Conservation (phyloP, 2,888 invertebrate species). For the Cremastinae sp. region DNA sequence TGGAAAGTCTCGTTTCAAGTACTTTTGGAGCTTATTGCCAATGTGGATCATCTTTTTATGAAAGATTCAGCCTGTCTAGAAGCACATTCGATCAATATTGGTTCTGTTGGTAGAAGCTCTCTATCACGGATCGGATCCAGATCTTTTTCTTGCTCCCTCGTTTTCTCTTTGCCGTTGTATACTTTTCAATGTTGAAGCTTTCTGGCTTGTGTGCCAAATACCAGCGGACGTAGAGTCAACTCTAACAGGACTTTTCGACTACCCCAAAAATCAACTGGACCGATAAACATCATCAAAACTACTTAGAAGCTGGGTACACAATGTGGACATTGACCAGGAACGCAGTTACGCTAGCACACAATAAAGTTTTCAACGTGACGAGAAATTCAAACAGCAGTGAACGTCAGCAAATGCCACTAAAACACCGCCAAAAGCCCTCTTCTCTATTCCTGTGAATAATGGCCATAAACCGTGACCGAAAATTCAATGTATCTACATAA, state of each 20-base stretch:
- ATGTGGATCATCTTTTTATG: constrained; percentile 56
- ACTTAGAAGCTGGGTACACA: not conserved
- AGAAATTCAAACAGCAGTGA: too few species aligned
- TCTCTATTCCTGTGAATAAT: not conserved
- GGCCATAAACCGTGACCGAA: constrained; percentile 16
- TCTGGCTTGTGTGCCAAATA: not conserved
- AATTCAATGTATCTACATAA: constrained; percentile 3
- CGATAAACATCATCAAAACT: constrained; percentile 6
- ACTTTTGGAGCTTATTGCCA: constrained; percentile 53
- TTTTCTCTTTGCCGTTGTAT: not conserved
- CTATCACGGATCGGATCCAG: not conserved
- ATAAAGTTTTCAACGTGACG: constrained; percentile 3
- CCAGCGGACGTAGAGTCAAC: too few species aligned
- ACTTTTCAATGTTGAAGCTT: not conserved
- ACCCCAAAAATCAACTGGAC: constrained; percentile 7
- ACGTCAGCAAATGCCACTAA: not conserved
- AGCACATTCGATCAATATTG: constrained; percentile 19
- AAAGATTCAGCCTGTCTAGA: constrained; percentile 25
- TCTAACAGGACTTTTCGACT: not conserved
- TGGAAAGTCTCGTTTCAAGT: constrained; percentile 50
- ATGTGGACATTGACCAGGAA: not conserved
- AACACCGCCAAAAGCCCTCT: not conserved
- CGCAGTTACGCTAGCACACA: constrained; percentile 2
- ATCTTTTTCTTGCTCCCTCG: not conserved
- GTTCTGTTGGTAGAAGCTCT: not conserved